phyloP scores from a whole-genome alignment of 2,113 vertebrate species.

The Himantopus leucocephalus region DNA sequence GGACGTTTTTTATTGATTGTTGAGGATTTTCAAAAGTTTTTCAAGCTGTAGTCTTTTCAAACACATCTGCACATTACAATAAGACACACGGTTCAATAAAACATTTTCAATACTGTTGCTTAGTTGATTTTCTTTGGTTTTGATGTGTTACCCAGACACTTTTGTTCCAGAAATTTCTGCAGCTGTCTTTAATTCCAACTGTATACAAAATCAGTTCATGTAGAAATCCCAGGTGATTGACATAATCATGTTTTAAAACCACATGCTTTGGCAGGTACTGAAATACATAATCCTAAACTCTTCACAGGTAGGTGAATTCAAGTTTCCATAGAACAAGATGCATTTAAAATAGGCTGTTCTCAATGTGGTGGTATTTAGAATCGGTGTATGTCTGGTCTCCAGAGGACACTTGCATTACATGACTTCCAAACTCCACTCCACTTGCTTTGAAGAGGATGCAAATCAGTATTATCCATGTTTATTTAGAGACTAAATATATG shows the following conservation, averaged over 20 bases:
- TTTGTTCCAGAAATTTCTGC: not conserved
- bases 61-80: conserved; percentile 80
- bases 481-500: not conserved
- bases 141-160: not conserved
- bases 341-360: not conserved
- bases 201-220: not conserved
- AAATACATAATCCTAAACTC: not conserved
- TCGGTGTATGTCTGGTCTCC: rapidly evolving
- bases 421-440: rapidly evolving
- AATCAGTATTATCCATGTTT: rapidly evolving
- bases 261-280: not conserved
- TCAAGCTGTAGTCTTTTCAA: conserved; percentile 82
- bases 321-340: rapidly evolving
- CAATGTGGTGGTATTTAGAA: rapidly evolving
- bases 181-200: not conserved
- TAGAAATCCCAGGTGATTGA: not conserved
- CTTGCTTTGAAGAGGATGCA: not conserved
- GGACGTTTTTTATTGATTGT: conserved; percentile 68
- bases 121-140: conserved; percentile 78
- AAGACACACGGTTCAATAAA: conserved; percentile 84
- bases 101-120: conserved; percentile 85
- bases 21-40: conserved; percentile 76
- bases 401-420: rapidly evolving
- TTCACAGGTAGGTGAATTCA: not conserved
- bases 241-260: not conserved